Percentiles rank a stretch among this genome's conserved stretches.
Conservation (phyloP, 2,888 invertebrate species). For the Trissolcus brochymenae region DNA sequence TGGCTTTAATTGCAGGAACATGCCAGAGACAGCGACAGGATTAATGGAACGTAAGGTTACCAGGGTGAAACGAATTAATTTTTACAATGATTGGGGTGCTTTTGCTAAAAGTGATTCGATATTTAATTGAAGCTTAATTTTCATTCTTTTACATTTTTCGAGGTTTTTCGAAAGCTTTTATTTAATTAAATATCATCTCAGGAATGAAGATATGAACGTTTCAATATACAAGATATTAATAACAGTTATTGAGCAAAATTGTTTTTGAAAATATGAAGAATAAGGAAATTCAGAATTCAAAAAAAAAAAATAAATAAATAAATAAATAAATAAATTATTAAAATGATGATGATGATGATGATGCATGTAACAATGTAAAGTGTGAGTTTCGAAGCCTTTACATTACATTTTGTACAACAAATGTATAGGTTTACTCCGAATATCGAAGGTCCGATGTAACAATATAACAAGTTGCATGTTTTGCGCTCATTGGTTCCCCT, state of each 20-base stretch:
- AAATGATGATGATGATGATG: no score
- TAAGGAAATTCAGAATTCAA: no score
- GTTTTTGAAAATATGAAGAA: no score
- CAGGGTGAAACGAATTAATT: conserved; percentile 32
- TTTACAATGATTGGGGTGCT: conserved; percentile 16
- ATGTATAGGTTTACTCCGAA: conserved; percentile 32
- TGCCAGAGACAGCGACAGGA: conserved; percentile 20
- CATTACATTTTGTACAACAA: conserved; percentile 44
- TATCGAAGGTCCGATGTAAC: conserved; percentile 46
- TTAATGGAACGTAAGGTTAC: conserved; percentile 39
- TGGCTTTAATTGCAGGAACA: conserved; percentile 34
- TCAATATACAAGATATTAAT: background rate
- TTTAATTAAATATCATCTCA: background rate
- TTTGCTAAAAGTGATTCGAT: conserved; percentile 4
- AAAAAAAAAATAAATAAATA: no score
- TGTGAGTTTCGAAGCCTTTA: conserved; percentile 28
- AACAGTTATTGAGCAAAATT: no score
- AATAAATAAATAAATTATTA: background rate
- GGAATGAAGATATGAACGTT: background rate
- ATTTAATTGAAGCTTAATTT: background rate
- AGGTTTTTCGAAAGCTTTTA: conserved; percentile 1
- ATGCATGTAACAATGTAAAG: conserved; percentile 5
- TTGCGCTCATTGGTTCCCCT: conserved; percentile 68
- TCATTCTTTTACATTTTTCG: background rate
- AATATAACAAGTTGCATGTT: conserved; percentile 63